Percentiles rank a stretch among this genome's conserved stretches.
These are phyloP conservation scores for Metalampra italica DNA, from an alignment of 2,888 invertebrate genomes.

Conservation along the genomic window DNA sequence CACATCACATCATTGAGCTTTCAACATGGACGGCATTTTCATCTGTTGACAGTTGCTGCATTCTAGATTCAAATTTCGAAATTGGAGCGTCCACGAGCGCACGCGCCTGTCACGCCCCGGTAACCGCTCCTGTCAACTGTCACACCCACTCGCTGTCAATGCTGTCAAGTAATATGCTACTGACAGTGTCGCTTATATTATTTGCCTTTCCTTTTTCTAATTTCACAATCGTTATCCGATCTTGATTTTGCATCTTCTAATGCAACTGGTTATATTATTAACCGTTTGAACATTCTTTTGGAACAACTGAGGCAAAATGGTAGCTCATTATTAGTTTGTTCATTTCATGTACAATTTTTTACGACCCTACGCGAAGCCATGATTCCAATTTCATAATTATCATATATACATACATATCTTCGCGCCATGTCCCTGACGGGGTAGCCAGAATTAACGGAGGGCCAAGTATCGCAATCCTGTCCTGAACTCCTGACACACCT, in stretches of 20 bases:
- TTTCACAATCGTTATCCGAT: constrained; percentile 16
- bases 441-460: too few relatives aligned
- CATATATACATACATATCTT: too few relatives aligned
- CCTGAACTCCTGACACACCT: too few relatives aligned
- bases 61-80: constrained; percentile 34
- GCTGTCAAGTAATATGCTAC: constrained; percentile 27
- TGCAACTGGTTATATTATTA: too few relatives aligned
- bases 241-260: not conserved
- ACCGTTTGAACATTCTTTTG: too few relatives aligned
- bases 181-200: constrained; percentile 30
- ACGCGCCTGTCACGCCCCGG: constrained; percentile 16
- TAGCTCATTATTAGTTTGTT: too few relatives aligned
- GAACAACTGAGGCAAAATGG: too few relatives aligned
- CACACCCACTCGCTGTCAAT: constrained; percentile 44
- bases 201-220: constrained; percentile 20
- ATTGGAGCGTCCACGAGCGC: constrained; percentile 26
- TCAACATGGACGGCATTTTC: constrained; percentile 27
- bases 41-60: constrained; percentile 23
- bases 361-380: too few relatives aligned
- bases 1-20: constrained; percentile 19
- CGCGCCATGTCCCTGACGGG: too few relatives aligned
- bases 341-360: too few relatives aligned
- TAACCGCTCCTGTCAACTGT: constrained; percentile 29
- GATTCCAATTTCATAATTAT: too few relatives aligned
- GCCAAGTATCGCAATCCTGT: too few relatives aligned